Conservation (phyloP, 2,797 vertebrate genomes). For the Kryptopterus vitreolus region DNA sequence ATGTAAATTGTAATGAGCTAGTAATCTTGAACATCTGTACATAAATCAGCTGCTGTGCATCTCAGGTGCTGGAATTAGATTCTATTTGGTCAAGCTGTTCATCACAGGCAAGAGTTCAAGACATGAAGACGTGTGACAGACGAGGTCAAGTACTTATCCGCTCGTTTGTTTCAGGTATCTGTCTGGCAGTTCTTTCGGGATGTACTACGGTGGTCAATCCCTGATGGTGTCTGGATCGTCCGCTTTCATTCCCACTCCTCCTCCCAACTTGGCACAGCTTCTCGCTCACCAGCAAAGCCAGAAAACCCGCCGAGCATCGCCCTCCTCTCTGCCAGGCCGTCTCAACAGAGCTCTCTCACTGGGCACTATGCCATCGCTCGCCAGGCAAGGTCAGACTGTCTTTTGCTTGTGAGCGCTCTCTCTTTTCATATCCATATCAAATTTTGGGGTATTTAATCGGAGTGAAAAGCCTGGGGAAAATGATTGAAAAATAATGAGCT, state of each 20-base stretch:
- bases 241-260: constrained; percentile 80
- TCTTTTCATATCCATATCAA: background rate
- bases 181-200: constrained; percentile 69
- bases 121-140: constrained; percentile 33
- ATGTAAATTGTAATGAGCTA: background rate
- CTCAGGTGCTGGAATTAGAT: background rate
- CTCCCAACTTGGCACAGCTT: constrained; percentile 84
- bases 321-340: constrained; percentile 87
- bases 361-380: constrained; percentile 89
- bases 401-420: background rate
- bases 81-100: background rate
- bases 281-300: constrained; percentile 77
- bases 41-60: background rate
- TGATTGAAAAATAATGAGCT: too few relatives aligned
- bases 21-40: background rate
- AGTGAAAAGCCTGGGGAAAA: too few relatives aligned
- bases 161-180: constrained; percentile 83
- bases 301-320: constrained; percentile 75
- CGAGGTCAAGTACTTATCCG: constrained; percentile 57
- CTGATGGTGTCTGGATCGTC: constrained; percentile 56
- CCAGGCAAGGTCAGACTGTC: constrained; percentile 79
- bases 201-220: constrained; percentile 64
- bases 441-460: background rate
- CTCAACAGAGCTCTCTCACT: constrained; percentile 88
- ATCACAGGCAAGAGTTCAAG: background rate